Conservation (phyloP, 2,113 vertebrate genomes). For the Noturus placidus region DNA sequence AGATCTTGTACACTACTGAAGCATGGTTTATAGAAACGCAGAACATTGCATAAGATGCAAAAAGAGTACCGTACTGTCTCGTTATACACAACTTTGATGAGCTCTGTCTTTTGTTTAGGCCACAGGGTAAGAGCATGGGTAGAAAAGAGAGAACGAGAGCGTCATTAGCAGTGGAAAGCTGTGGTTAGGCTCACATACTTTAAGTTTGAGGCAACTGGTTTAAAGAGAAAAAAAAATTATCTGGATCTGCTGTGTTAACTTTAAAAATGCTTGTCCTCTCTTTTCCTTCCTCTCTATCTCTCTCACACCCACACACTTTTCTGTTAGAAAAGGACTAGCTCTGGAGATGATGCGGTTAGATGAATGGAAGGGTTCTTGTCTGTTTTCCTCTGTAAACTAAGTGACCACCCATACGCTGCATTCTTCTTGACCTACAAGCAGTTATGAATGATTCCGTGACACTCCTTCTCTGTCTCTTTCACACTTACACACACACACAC, state of each 20-base stretch:
- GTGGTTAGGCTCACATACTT: slow-evolving; percentile 32
- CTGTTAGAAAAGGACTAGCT: slow-evolving; percentile 13
- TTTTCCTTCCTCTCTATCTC: slow-evolving; percentile 3
- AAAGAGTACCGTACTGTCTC: slow-evolving; percentile 15
- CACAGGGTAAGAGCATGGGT: slow-evolving; percentile 27
- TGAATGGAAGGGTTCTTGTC: slow-evolving; percentile 40
- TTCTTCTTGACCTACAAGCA: slow-evolving; percentile 37
- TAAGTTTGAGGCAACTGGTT: slow-evolving; percentile 39
- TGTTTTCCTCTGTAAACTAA: slow-evolving; percentile 52
- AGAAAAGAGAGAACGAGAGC: slow-evolving; percentile 17
- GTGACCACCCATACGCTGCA: slow-evolving; percentile 56
- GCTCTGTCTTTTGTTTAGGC: slow-evolving; percentile 39
- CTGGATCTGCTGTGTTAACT: slow-evolving; percentile 27
- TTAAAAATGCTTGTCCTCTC: slow-evolving; percentile 16
- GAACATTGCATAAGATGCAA: slow-evolving; percentile 14
- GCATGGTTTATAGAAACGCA: slow-evolving; percentile 23
- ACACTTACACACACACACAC: slow-evolving; percentile 14
- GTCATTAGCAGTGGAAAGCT: slow-evolving; percentile 35
- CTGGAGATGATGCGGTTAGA: slow-evolving; percentile 38
- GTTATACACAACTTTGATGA: slow-evolving; percentile 32
- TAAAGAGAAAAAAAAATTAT: slow-evolving; percentile 32
- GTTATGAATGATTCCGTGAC: slow-evolving; percentile 37
- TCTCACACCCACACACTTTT: slow-evolving; percentile 30
- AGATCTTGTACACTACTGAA: not conserved
- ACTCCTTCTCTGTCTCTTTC: not conserved